These are phyloP conservation scores for Sinohyriopsis cumingii DNA, from an alignment of 2,888 invertebrate species.

Conservation along the genomic window DNA sequence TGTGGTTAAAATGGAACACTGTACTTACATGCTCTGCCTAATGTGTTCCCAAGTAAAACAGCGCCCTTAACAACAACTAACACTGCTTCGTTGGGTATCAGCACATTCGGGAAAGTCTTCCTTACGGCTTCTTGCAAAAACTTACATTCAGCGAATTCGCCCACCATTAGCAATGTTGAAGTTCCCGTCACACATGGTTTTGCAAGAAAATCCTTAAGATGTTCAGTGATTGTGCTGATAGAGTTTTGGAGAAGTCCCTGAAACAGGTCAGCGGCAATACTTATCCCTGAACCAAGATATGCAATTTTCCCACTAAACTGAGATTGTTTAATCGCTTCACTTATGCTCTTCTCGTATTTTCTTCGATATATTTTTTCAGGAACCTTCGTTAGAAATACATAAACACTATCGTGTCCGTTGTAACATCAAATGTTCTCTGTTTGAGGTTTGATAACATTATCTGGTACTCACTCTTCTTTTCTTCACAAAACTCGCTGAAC, in stretches of 20 bases:
- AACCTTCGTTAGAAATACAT: background rate
- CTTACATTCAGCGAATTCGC: slow-evolving; percentile 37
- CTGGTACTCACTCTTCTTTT: slow-evolving; percentile 1
- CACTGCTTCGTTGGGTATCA: slow-evolving; percentile 39
- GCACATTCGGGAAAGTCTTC: slow-evolving; percentile 21
- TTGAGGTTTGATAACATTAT: slow-evolving; percentile 5
- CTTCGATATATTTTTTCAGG: slow-evolving; percentile 1
- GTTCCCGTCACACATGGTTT: slow-evolving; percentile 19
- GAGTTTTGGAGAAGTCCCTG: slow-evolving; percentile 28
- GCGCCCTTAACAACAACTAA: slow-evolving; percentile 37
- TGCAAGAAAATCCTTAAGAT: slow-evolving; percentile 28
- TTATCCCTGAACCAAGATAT: slow-evolving; percentile 32
- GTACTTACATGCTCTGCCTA: too few species aligned
- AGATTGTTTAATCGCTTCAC: slow-evolving; percentile 25
- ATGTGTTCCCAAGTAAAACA: slow-evolving; percentile 34
- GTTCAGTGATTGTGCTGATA: slow-evolving; percentile 19
- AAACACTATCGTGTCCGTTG: slow-evolving; percentile 7
- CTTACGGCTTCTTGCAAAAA: slow-evolving; percentile 30
- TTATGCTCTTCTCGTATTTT: slow-evolving; percentile 7
- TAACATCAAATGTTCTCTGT: slow-evolving; percentile 1
- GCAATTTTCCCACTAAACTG: slow-evolving; percentile 24
- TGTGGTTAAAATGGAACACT: too few species aligned
- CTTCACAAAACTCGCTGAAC: background rate
- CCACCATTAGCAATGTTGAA: slow-evolving; percentile 36
- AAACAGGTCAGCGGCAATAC: slow-evolving; percentile 32